phyloP scores from a whole-genome alignment of 2,888 invertebrate species.

The Dascillus cervinus region DNA sequence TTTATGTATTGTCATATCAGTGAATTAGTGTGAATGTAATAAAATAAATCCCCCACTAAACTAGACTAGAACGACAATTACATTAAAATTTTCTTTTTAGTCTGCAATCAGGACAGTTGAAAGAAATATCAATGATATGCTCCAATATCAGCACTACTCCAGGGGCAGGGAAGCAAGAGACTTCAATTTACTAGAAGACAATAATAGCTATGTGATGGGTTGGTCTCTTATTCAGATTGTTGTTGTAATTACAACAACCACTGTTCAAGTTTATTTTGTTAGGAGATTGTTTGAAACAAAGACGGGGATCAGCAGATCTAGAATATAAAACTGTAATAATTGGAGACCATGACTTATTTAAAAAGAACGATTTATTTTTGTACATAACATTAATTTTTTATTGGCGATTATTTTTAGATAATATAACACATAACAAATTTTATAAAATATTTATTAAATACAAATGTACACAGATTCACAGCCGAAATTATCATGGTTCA shows the following conservation, averaged over 20 bases:
- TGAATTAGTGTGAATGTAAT: too few species aligned
- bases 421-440: too few species aligned
- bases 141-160: constrained; percentile 75
- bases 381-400: too few species aligned
- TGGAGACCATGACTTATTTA: too few species aligned
- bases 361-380: too few species aligned
- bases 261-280: constrained; percentile 80
- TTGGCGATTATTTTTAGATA: too few species aligned
- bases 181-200: constrained; percentile 70
- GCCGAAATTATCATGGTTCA: too few species aligned
- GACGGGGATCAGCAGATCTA: constrained; percentile 51
- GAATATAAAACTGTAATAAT: constrained; percentile 40
- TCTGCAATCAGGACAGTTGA: constrained; percentile 68
- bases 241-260: constrained; percentile 71
- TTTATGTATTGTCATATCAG: too few species aligned
- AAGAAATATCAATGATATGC: constrained; percentile 76
- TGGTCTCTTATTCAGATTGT: constrained; percentile 85
- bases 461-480: too few species aligned
- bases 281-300: constrained; percentile 81
- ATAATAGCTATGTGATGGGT: constrained; percentile 77
- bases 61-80: constrained; percentile 3
- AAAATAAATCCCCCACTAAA: too few species aligned
- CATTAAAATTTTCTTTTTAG: constrained; percentile 44
- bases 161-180: constrained; percentile 76
- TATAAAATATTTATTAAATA: too few species aligned